Evolutionary conservation across 1,140 invertebrate species (phyloP), one percentile per base, ranked within the genome.

Genomic region (Zaprionus kolodkinae): DNA sequence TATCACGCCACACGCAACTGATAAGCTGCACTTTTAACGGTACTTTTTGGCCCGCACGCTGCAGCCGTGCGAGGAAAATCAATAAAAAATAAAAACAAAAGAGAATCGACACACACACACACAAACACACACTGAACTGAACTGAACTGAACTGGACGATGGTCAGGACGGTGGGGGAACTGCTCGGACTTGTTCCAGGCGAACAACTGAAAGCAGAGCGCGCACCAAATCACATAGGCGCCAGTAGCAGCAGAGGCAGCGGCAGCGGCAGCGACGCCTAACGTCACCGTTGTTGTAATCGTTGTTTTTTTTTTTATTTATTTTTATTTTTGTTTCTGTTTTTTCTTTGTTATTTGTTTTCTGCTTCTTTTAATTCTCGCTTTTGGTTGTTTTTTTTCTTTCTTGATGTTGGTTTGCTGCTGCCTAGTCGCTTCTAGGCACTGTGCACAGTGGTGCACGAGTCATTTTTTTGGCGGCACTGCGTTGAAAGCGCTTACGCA

Each of bases 221-320:
- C 33, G 33, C 79, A 67, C 79, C 65, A 68, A 50, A 50, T 50
- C 45, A 17, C 45, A 25, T 25, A 50, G 45, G 17, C 45, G 45
- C 45, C 45, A 50, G 17, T 17, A 36, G 40, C 73, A 11, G 11
- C 33, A 21, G 6, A 62, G n/a, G 9, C 70, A 13, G 35, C 48
- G 38, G 15, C 25, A 11, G 48, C 54, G 27, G 13, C 54, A 27
- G 64, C 35, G 73, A 60, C 61, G 48, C 27, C 33, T 64, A 55
- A 62, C 65, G 65, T 74, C 65, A 69, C 50, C 59, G 75, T 82
- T 85, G 75, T 57, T 83, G 82, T 81, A 81, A 78, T 85, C 79
- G 83, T 33, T 72, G 55, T 78, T 78, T 63, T 56, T 82, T 79
- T 71, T 68, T 84, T 71, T 69, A 48, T 69, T 63, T 69, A 33